Evolutionary conservation across 2,113 vertebrate genomes (phyloP).

Genomic region (Notarius lentiginosus): DNA sequence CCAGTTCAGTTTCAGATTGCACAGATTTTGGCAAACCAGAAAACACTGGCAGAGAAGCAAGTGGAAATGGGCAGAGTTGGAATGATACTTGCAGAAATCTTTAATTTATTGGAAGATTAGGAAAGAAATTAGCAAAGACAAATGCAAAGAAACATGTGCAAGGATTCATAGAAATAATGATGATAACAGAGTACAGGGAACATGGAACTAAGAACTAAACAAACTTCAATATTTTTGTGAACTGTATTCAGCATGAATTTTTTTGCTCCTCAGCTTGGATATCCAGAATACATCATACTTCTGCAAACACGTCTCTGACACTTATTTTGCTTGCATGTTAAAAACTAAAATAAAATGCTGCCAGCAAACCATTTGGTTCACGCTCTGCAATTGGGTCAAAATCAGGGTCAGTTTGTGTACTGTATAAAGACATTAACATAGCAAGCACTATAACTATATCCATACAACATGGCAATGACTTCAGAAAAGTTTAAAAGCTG

Average conservation of each 20-base stretch:
- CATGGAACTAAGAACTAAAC: neutral
- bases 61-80: neutral
- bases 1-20: neutral
- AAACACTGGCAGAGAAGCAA: neutral
- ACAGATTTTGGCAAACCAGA: neutral
- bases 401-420: neutral
- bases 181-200: neutral
- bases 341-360: neutral
- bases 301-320: neutral
- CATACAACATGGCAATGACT: constrained; percentile 1
- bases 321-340: neutral
- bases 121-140: neutral
- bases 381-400: neutral
- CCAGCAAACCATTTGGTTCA: neutral
- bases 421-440: neutral
- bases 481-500: neutral
- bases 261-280: neutral
- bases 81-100: neutral
- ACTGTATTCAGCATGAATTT: neutral
- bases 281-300: neutral
- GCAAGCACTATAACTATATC: neutral
- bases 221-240: neutral
- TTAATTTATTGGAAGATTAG: neutral
- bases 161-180: neutral
- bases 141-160: neutral